Evolutionary conservation across 2,113 vertebrate genomes (phyloP).

Genomic region (Trematomus loennbergii): DNA sequence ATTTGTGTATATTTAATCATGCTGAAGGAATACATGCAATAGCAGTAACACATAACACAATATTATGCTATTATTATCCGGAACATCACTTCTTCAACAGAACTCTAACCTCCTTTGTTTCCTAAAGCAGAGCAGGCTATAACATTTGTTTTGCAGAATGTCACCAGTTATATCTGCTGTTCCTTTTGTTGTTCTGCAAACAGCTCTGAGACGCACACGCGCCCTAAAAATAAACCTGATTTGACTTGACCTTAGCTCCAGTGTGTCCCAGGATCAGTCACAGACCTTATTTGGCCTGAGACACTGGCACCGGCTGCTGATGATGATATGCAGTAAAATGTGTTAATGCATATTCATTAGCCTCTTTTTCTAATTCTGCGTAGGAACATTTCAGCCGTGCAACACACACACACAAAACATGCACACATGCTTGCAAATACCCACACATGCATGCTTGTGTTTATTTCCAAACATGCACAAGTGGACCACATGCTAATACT

Average conservation of each 20-base stretch:
- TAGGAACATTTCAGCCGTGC: slow-evolving; percentile 35
- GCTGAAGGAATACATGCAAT: background rate
- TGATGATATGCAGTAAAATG: slow-evolving; percentile 64
- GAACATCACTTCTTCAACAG: background rate
- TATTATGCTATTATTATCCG: background rate
- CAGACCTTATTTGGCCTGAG: slow-evolving; percentile 46
- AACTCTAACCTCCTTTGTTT: slow-evolving; percentile 9
- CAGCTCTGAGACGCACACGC: slow-evolving; percentile 19
- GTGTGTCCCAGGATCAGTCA: slow-evolving; percentile 57
- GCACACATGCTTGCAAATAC: background rate
- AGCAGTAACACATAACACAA: background rate
- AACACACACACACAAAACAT: slow-evolving; percentile 4
- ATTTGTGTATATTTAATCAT: background rate
- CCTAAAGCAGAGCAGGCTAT: slow-evolving; percentile 7
- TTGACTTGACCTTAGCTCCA: slow-evolving; percentile 65
- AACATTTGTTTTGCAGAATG: slow-evolving; percentile 37
- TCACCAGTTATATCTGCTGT: slow-evolving; percentile 28
- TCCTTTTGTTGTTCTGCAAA: slow-evolving; percentile 37
- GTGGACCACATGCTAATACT: slow-evolving; percentile 20
- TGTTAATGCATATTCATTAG: slow-evolving; percentile 73
- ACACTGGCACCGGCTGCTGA: slow-evolving; percentile 46
- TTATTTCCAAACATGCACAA: slow-evolving; percentile 11
- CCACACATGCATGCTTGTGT: background rate
- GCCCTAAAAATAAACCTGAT: slow-evolving; percentile 55
- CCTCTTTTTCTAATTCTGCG: slow-evolving; percentile 43